Base-by-base conservation (phyloP, 2,113 vertebrate species). In the Sarotherodon lohbergeri region DNA sequence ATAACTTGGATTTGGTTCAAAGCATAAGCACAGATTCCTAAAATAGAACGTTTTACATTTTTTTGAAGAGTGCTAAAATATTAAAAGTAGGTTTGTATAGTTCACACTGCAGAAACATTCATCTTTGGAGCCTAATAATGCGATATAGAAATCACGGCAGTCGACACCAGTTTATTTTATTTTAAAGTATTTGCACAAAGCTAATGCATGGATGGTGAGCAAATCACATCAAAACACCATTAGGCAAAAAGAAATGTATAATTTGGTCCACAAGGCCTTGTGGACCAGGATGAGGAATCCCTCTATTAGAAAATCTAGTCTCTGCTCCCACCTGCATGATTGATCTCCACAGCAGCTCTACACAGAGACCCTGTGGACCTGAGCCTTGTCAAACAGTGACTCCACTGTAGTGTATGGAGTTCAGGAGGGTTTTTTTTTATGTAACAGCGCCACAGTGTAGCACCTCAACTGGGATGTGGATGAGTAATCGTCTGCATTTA, bases 401-500 rank as follows among this genome's bases (percentile, higher is more conserved):
- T 91, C 82, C 22, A 85, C 81, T 88, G 41, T 90, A 43, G 52
- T 50, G 46, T 63, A 29, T 83, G 11, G 41, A 81, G 71, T 84
- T 61, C 32, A 24, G 52, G 17, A 56, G 50, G 2, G 17, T 14
- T 57, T 5, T 5, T 7, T 13, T 63, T 92, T 93, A 90, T 90
- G 89, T 90, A 92, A 93, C 57, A 71, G 63, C 27, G 57, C 52
- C 56, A 12, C 82, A 86, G 73, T 83, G 73, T 54, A 82, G 85
- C 61, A 82, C 80, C 78, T 91, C 63, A 43, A 16, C 81, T 81
- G 66, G 81, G 87, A 43, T 79, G 63, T 63, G 80, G 61, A 88
- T 83, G 91, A 93, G 82, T 90, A 90, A 91, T 92, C 3, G 5
- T 66, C 84, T 90, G n/a, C 41, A 9, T 39, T 91, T 54, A 52